Evolutionary conservation across 2,113 vertebrate genomes (phyloP).

Genomic region (Lycaon pictus): DNA sequence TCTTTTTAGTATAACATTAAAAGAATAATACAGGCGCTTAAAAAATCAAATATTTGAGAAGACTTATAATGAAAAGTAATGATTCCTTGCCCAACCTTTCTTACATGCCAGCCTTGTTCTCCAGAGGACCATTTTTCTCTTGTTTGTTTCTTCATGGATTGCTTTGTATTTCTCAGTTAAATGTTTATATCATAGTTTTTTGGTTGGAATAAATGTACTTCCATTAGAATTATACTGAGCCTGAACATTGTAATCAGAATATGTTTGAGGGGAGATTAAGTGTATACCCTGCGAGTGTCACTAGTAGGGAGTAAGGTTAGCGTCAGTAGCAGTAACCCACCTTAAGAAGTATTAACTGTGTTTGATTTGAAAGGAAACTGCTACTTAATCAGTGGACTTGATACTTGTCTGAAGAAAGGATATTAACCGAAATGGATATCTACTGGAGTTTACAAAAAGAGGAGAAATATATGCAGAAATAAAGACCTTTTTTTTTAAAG

Average conservation of each 20-base stretch:
- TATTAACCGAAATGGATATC: not conserved
- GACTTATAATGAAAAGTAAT: not conserved
- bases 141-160: not conserved
- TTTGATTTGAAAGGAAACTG: conserved; percentile 45
- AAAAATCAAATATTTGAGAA: not conserved
- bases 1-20: not conserved
- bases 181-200: not conserved
- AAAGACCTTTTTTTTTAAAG: not conserved
- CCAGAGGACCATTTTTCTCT: not conserved
- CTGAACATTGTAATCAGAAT: not conserved
- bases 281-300: not conserved
- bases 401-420: not conserved
- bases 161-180: conserved; percentile 35
- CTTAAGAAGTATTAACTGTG: not conserved
- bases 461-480: not conserved
- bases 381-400: conserved; percentile 10
- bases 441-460: not conserved
- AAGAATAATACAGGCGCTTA: not conserved
- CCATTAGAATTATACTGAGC: not conserved
- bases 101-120: not conserved
- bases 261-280: not conserved
- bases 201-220: not conserved
- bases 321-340: not conserved
- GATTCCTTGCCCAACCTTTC: not conserved
- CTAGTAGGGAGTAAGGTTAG: not conserved